Conservation (phyloP, 2,113 vertebrate genomes). For the Monopterus albus region DNA sequence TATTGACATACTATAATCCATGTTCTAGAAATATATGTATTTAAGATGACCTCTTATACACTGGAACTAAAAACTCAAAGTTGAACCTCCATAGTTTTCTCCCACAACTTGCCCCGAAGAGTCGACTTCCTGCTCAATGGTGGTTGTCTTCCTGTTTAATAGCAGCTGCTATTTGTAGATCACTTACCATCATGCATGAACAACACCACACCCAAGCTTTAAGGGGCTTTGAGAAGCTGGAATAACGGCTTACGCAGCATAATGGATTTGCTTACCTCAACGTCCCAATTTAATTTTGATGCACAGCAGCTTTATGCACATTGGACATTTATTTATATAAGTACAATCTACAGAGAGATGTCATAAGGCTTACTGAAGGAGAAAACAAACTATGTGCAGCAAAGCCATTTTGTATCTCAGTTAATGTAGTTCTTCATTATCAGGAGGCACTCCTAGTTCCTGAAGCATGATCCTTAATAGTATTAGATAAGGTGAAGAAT, state of each 20-base stretch:
- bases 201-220: constrained; percentile 26
- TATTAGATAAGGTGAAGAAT: constrained; percentile 69
- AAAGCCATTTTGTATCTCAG: constrained; percentile 52
- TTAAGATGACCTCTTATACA: not conserved
- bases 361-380: constrained; percentile 40
- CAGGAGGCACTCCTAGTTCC: constrained; percentile 62
- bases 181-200: constrained; percentile 32
- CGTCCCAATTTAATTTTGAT: constrained; percentile 23
- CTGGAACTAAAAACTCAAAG: not conserved
- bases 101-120: not conserved
- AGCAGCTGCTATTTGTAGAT: constrained; percentile 13
- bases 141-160: not conserved
- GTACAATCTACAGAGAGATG: constrained; percentile 33
- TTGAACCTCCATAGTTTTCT: not conserved
- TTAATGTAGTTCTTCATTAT: constrained; percentile 76
- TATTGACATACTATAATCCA: too few relatives aligned
- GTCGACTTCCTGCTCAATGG: not conserved
- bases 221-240: constrained; percentile 29
- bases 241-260: constrained; percentile 12
- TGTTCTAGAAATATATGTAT: not conserved
- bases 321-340: constrained; percentile 7
- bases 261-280: constrained; percentile 32
- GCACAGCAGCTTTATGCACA: not conserved
- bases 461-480: constrained; percentile 73
- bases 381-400: constrained; percentile 39